Percentiles rank a stretch among this genome's conserved stretches.
Conservation (phyloP, 2,113 vertebrate genomes). For the Eublepharis macularius region DNA sequence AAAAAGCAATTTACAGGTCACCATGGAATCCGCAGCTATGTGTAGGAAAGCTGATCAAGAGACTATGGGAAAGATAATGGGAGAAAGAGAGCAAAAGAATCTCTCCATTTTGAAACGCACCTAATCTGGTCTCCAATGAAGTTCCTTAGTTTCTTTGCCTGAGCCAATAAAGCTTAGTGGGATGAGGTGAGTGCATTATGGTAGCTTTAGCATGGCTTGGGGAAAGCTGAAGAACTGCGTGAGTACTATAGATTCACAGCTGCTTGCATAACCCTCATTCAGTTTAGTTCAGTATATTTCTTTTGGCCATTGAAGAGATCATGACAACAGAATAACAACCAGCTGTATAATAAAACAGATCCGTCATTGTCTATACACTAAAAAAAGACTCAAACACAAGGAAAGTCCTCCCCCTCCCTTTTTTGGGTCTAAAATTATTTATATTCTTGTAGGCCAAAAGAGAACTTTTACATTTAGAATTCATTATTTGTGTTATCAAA, state of each 20-base stretch:
- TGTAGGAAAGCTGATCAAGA: slow-evolving; percentile 80
- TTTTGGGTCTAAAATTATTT: slow-evolving; percentile 36
- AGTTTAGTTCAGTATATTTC: neutral
- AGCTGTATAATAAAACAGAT: neutral
- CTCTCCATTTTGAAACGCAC: slow-evolving; percentile 64
- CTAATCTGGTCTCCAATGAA: slow-evolving; percentile 88
- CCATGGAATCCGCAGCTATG: slow-evolving; percentile 59
- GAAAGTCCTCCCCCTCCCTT: slow-evolving; percentile 65
- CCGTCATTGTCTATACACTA: neutral
- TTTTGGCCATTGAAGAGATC: neutral
- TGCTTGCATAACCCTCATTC: slow-evolving; percentile 42
- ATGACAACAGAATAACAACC: neutral
- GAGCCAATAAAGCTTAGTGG: slow-evolving; percentile 83
- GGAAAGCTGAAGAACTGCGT: slow-evolving; percentile 68
- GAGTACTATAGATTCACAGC: slow-evolving; percentile 55
- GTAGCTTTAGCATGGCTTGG: slow-evolving; percentile 72
- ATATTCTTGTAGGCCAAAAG: slow-evolving; percentile 18
- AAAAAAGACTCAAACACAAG: slow-evolving; percentile 58
- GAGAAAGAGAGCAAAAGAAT: slow-evolving; percentile 72
- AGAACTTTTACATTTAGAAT: slow-evolving; percentile 23
- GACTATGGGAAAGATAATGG: slow-evolving; percentile 76
- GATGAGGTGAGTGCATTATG: slow-evolving; percentile 75
- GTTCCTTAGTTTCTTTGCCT: slow-evolving; percentile 85
- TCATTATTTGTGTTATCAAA: slow-evolving; percentile 23
- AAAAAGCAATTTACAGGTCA: slow-evolving; percentile 75